Evolutionary conservation across 2,888 invertebrate species (phyloP), one percentile per base, ranked within the genome.

Genomic region (Microdon myrmicae): DNA sequence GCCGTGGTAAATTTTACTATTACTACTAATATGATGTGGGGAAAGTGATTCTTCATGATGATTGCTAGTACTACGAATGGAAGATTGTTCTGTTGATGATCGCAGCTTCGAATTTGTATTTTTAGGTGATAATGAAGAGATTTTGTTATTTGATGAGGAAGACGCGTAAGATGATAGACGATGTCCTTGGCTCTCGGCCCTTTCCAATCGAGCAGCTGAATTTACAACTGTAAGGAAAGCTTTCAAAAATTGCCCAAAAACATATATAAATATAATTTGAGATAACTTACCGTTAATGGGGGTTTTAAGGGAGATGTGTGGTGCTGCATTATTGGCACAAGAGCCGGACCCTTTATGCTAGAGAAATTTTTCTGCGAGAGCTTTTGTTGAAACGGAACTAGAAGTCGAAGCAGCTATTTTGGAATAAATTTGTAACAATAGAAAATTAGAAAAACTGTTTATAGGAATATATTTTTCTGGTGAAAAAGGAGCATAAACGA

Each of bases 341-440:
- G 74, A 83, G 84, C 86, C 77, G 70, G 69, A 55, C 58, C 71
- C 73, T 72, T 74, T 75, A 72, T 77, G 79, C 78, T 79, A 79
- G 71, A 79, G 78, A 71, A 77, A 75, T 70, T 78, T 77, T 70
- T 78, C 79, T 39, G 74, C 72, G 35, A 75, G 70, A 56, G 74
- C 71, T 71, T 76, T 78, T 60, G 74, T 72, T 20, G 78, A 80
- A 69, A 84, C 84, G 72, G 86, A 86, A 79, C 85, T 85, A 76
- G 85, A 80, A 71, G 84, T 83, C 74, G 83, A 84, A 51, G 70
- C 67, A 71, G 70, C 74, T 74, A 69, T 58, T 67, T 72, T 49
- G 49, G 68, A n/a, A n/a, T n/a, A n/a, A n/a, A n/a, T n/a, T n/a
- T n/a, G n/a, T n/a, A n/a, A n/a, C n/a, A n/a, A n/a, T n/a, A n/a